Base-by-base conservation (phyloP, 2,797 vertebrate species). In the Epinephelus coioides region DNA sequence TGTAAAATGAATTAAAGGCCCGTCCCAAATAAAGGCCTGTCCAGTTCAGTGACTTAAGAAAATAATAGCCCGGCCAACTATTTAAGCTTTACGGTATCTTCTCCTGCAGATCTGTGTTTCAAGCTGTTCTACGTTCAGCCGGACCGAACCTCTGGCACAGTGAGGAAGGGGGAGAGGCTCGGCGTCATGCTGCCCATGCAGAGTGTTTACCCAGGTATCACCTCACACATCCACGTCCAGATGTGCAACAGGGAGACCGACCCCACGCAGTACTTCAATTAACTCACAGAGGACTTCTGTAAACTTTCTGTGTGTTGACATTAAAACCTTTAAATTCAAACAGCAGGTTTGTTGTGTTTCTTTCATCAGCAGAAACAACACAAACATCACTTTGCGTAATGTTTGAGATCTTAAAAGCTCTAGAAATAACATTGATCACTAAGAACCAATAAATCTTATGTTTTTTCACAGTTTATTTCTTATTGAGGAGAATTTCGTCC, bases 151-250 rank as follows among this genome's bases (percentile, higher is more conserved):
- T 79, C 76, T 0, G 95, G 95, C 0, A 30, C 44, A 0, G 67
- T 95, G 55, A 89, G 21, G 57, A 94, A 92, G 57, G 95, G 95
- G 0, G 0, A 93, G 18, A 69, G 34, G 85, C 73, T 95, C 0
- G 95, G 95, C 18, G 74, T 40, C 59, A 82, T 96, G 92, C 76
- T 95, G 66, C 93, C 93, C 49, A 95, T 96, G 95, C 95, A 95
- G 89, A 65, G 0, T 0, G 94, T 95, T 7, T 95, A 94, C 80
- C 82, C 80, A 0, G 91, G 87, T 11, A 95, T 95, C 80, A 93
- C 92, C 4, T 95, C 95, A 0, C 95, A 96, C 3, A 0, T 95
- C 56, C 95, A 95, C 5, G 90, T 95, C 46, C 92, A 95, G 85
- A 91, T 95, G 94, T 94, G 91, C 6, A 83, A 93, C 84, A 38